These are phyloP conservation scores for Greenwoodochromis staneri DNA, from an alignment of 2,113 vertebrate species.

Conservation along the genomic window DNA sequence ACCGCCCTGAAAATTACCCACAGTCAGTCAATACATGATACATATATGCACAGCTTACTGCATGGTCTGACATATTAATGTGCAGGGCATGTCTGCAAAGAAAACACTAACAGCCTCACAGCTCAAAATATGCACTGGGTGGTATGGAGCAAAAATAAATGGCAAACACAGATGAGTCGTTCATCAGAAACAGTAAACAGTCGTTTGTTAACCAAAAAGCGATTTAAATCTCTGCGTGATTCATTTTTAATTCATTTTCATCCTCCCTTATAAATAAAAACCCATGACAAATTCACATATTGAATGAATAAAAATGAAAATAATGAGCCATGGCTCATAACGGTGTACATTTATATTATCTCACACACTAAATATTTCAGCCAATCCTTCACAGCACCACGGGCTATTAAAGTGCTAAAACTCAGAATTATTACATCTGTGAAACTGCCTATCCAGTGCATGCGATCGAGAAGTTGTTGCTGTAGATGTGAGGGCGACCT, in stretches of 20 bases:
- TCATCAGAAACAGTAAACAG: neutral
- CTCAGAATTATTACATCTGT: neutral
- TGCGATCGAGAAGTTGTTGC: neutral
- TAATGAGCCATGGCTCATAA: neutral
- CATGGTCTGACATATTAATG: neutral
- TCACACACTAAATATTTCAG: neutral
- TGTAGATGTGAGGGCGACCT: conserved; percentile 5
- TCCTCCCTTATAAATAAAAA: neutral
- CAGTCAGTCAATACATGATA: neutral
- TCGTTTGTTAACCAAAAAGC: neutral
- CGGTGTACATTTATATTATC: neutral
- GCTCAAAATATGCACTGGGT: neutral
- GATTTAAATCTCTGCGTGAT: neutral
- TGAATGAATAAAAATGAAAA: neutral
- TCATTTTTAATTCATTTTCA: neutral
- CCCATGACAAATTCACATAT: neutral
- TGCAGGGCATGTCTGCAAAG: neutral
- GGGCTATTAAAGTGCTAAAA: neutral
- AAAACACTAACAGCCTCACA: neutral
- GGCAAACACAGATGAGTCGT: neutral
- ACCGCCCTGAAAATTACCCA: conserved; percentile 76
- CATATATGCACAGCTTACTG: neutral
- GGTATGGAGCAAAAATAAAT: neutral
- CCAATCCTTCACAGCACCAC: neutral
- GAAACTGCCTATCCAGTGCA: neutral